Evolutionary conservation across 2,797 vertebrate genomes (phyloP), one percentile per base, ranked within the genome.

Genomic region (Heliangelus exortis): DNA sequence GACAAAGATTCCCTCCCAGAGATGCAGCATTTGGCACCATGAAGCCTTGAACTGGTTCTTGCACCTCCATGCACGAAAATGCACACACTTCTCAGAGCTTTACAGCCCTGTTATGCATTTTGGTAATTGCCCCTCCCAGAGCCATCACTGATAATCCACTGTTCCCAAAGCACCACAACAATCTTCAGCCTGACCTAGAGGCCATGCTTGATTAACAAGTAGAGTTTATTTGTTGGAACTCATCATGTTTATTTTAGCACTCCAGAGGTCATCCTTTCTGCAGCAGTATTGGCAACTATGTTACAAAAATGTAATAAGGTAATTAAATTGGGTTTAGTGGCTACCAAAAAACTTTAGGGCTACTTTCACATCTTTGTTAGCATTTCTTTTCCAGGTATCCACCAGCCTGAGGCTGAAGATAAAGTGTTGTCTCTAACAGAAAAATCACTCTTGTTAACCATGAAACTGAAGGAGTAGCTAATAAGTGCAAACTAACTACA

Each of bases 31-130:
- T 78, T 86, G 58, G 23, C 39, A 72, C 72, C 21, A 57, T n/a
- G 23, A 55, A 26, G 28, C 36, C 47, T 86, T 81, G 43, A 78
- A 58, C 31, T 71, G n/a, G 8, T 66, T 88, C 62, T 68, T 78
- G 21, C 47, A 69, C 36, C 19, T 61, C 58, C 23, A 25, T 58
- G 55, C 39, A 83, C 85, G 25, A 51, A 51, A 91, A 81, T 9
- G 59, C 0, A 10, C 1, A 33, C 0, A 10, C 1, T n/a, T 45
- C 45, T 69, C 21, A 53, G 21, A 12, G 61, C 14, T 67, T 91
- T 47, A 72, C 47, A 86, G 7, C 7, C 20, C 36, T 63, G 19
- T 43, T 81, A 68, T 3, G 0, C 29, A 25, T 84, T 94, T 68
- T 65, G 73, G 29, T 65, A 57, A 61, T 74, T 0, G 0, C 16